Evolutionary conservation across 2,113 vertebrate genomes (phyloP), one percentile per base, ranked within the genome.

Genomic region (Paramormyrops kingsleyae): DNA sequence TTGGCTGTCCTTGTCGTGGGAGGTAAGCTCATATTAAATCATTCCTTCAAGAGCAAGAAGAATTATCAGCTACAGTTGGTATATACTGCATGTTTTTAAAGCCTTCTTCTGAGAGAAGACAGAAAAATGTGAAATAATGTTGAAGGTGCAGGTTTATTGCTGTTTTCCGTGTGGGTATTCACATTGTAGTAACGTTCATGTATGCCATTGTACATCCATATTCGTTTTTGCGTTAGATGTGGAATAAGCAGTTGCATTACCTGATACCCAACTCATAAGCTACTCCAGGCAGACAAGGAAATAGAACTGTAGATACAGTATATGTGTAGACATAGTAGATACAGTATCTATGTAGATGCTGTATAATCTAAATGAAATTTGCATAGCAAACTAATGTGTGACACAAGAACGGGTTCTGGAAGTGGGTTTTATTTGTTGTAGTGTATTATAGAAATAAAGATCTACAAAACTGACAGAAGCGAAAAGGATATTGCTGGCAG

Each of bases 11-110:
- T 95, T 83, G 90, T 92, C 70, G 88, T 95, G 1, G 90, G 90
- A 95, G 96, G 95, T 96, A 92, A 95, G 92, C 91, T 66, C 88
- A 39, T 53, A 80, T 83, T 46, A 44, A 74, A 77, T 89, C 90
- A 92, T 92, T 85, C 35, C 44, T 92, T 88, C 2, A 66, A 91
- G 24, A 42, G 31, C 39, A 80, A 80, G 31, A 35, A 74, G 35
- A 84, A 46, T 44, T 46, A 44, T 47, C 7, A 9, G 12, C 42
- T 84, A 21, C 9, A 4, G 21, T 13, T 84, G 39, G 42, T n/a
- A n/a, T 42, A 80, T 19, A 7, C 74, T 42, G 35, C 74, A 74
- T 80, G 74, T 7, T 19, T 42, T 77, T 39, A 15, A 39, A 39
- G 70, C 17, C 6, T 77, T 77, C 5, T 46, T 46, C 8, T 83